phyloP scores from a whole-genome alignment of 1,140 invertebrate species.

The Dendrolimus punctatus region DNA sequence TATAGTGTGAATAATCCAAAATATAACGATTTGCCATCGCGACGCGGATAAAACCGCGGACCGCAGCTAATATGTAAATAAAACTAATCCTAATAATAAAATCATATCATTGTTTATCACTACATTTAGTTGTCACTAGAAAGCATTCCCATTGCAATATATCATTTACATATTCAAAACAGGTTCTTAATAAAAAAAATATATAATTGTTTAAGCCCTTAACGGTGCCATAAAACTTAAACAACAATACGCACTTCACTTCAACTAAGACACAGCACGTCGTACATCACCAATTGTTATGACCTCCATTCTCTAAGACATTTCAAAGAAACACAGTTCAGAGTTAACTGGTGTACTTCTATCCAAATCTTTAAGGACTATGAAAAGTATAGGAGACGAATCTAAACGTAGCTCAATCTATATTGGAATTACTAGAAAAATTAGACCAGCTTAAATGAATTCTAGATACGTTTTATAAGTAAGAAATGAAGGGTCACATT shows the following conservation, averaged over 20 bases:
- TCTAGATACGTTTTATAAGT: no score
- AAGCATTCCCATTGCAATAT: constrained; percentile 52
- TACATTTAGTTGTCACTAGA: constrained; percentile 29
- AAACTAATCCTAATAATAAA: constrained; percentile 20
- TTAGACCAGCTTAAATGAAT: no score
- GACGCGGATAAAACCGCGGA: no score
- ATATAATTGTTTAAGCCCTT: constrained; percentile 36
- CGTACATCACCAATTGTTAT: no score
- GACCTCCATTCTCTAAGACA: no score
- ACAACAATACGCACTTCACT: constrained; percentile 56
- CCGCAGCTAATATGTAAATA: no score
- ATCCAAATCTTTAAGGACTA: constrained; percentile 4
- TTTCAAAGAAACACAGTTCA: no score
- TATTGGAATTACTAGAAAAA: constrained; percentile 16
- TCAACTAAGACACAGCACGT: constrained; percentile 31
- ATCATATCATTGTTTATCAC: constrained; percentile 30
- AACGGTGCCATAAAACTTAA: constrained; percentile 36
- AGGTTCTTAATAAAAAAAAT: constrained; percentile 30
- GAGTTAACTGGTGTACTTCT: no score
- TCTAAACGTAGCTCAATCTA: constrained; percentile 16
- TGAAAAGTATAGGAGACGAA: not conserved
- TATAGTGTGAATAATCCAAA: no score
- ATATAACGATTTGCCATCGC: no score
- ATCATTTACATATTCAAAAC: constrained; percentile 40
- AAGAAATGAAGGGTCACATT: no score